Percentiles rank a stretch among this genome's conserved stretches.
These are phyloP conservation scores for Pluvianellus socialis DNA, from an alignment of 2,113 vertebrate genomes.

Conservation along the genomic window DNA sequence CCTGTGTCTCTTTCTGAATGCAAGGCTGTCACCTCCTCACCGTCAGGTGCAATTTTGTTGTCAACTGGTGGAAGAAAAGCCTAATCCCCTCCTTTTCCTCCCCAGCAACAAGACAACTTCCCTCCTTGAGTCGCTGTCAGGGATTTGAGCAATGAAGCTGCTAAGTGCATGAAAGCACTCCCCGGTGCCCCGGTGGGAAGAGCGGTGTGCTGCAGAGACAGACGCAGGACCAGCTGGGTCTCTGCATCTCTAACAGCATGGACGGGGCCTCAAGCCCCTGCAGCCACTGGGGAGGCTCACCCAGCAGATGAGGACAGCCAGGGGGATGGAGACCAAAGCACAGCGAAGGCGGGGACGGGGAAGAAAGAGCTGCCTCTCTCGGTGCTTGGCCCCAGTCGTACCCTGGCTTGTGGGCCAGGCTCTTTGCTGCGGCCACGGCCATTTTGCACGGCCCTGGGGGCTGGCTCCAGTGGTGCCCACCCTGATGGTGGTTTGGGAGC, in stretches of 20 bases:
- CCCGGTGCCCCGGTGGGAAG: background rate
- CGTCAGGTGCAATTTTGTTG: background rate
- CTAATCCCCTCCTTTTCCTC: background rate
- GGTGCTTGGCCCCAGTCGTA: fast-evolving
- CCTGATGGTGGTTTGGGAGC: background rate
- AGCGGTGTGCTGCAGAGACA: background rate
- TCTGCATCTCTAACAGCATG: background rate
- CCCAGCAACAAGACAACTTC: background rate
- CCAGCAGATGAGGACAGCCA: background rate
- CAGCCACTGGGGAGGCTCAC: background rate
- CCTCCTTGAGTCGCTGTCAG: background rate
- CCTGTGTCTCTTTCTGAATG: background rate
- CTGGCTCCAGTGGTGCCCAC: background rate
- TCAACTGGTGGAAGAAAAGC: background rate
- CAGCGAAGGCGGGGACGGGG: background rate
- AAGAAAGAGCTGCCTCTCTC: background rate
- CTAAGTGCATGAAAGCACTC: background rate
- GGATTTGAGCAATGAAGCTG: background rate
- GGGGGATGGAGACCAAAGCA: background rate
- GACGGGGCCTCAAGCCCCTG: background rate
- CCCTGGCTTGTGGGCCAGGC: background rate
- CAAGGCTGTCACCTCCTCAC: background rate
- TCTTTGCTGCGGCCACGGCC: background rate
- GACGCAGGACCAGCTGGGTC: background rate
- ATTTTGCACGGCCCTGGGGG: background rate